phyloP scores from a whole-genome alignment of 1,140 invertebrate species.

The Propsilocerus akamusi region DNA sequence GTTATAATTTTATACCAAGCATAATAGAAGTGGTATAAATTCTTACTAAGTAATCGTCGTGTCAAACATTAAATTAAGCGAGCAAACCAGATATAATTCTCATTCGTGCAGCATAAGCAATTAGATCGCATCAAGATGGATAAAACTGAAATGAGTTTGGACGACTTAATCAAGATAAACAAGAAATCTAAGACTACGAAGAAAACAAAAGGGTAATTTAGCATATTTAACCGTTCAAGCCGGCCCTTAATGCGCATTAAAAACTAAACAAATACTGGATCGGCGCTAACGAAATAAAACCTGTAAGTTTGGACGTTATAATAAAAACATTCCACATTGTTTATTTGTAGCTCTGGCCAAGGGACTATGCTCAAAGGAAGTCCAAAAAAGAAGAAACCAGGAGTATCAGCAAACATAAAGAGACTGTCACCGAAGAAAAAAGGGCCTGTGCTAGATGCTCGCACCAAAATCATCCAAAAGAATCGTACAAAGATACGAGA shows the following conservation, averaged over 20 bases:
- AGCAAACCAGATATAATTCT: background rate
- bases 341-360: too few species aligned
- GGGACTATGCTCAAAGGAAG: too few species aligned
- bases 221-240: too few species aligned
- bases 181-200: background rate
- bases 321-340: too few species aligned
- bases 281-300: too few species aligned
- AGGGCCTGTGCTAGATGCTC: slow-evolving; percentile 38
- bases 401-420: too few species aligned
- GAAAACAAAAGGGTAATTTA: background rate
- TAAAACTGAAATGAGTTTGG: slow-evolving; percentile 9
- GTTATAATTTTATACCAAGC: background rate
- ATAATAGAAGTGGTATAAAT: background rate
- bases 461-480: slow-evolving; percentile 47
- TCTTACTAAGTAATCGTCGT: background rate
- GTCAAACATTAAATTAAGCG: background rate
- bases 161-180: slow-evolving; percentile 10
- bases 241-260: too few species aligned
- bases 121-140: background rate
- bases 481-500: slow-evolving; percentile 42
- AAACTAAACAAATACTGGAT: too few species aligned
- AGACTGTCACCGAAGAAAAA: background rate
- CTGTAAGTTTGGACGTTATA: too few species aligned
- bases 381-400: too few species aligned
- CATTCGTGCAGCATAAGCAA: background rate